A percentile compares a stretch with the other conserved stretches of the same genome.
Conservation (phyloP, 64 coral and sea anemone genomes). For the Trachythela sp. region DNA sequence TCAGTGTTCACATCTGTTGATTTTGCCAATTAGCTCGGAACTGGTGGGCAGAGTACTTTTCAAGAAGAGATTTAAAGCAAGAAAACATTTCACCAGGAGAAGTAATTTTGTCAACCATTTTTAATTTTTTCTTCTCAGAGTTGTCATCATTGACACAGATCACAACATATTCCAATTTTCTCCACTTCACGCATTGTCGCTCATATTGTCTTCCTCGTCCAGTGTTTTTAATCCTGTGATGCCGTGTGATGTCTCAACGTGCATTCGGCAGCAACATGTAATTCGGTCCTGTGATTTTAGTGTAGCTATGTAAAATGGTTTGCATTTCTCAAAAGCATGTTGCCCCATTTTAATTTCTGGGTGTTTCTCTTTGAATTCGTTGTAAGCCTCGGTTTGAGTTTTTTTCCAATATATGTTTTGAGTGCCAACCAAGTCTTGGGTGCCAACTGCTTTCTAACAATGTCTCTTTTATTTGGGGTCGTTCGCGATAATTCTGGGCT, state of each 20-base stretch:
- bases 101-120: neutral
- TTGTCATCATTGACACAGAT: neutral
- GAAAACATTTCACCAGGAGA: slow-evolving; percentile 20
- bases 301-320: slow-evolving; percentile 23
- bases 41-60: slow-evolving; percentile 9
- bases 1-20: neutral
- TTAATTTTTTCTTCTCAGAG: too few relatives aligned
- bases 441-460: neutral
- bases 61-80: neutral
- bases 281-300: neutral
- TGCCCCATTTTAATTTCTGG: slow-evolving; percentile 42
- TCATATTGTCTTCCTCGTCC: neutral
- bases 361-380: slow-evolving; percentile 18
- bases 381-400: slow-evolving; percentile 46
- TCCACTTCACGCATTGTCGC: slow-evolving; percentile 30
- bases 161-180: slow-evolving; percentile 54
- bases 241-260: slow-evolving; percentile 30
- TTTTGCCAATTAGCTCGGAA: slow-evolving; percentile 47
- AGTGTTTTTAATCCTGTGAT: slow-evolving; percentile 23
- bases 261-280: slow-evolving; percentile 31
- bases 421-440: slow-evolving; percentile 1
- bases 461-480: neutral
- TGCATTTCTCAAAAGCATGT: slow-evolving; percentile 27
- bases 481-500: neutral
- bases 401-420: slow-evolving; percentile 44